Conservation (phyloP, 2,797 vertebrate genomes). For the Neosilurus hyrtlii region DNA sequence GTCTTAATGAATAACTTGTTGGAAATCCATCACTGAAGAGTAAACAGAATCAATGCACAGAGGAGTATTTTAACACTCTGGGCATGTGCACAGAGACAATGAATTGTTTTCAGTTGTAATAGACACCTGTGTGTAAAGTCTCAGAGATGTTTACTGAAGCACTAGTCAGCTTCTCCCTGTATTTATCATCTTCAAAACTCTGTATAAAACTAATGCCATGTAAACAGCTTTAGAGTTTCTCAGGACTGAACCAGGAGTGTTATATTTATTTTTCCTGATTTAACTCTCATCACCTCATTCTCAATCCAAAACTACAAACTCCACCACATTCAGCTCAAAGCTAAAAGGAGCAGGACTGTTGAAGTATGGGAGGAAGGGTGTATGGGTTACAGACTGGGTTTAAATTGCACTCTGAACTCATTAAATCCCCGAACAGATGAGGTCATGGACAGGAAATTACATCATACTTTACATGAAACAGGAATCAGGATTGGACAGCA, state of each 20-base stretch:
- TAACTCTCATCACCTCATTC: background rate
- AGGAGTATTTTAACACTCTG: background rate
- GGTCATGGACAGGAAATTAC: conserved; percentile 36
- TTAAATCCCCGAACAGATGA: conserved; percentile 9
- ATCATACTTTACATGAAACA: conserved; percentile 67
- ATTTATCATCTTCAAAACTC: background rate
- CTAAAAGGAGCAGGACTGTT: too few relatives aligned
- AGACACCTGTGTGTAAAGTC: background rate
- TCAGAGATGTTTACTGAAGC: conserved; percentile 2
- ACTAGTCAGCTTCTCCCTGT: background rate
- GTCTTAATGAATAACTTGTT: too few relatives aligned
- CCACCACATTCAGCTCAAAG: too few relatives aligned
- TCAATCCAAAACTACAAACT: background rate
- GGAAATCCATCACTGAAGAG: background rate
- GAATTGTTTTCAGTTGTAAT: background rate
- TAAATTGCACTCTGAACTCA: conserved; percentile 16
- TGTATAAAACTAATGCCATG: background rate
- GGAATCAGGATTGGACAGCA: conserved; percentile 65
- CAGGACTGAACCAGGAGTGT: background rate
- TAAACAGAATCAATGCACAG: background rate
- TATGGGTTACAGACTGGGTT: background rate
- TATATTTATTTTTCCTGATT: background rate
- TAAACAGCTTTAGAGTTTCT: background rate
- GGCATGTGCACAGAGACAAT: background rate
- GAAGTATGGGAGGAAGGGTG: background rate